Evolutionary conservation across 2,113 vertebrate genomes (phyloP).

Genomic region (Smithornis capensis): DNA sequence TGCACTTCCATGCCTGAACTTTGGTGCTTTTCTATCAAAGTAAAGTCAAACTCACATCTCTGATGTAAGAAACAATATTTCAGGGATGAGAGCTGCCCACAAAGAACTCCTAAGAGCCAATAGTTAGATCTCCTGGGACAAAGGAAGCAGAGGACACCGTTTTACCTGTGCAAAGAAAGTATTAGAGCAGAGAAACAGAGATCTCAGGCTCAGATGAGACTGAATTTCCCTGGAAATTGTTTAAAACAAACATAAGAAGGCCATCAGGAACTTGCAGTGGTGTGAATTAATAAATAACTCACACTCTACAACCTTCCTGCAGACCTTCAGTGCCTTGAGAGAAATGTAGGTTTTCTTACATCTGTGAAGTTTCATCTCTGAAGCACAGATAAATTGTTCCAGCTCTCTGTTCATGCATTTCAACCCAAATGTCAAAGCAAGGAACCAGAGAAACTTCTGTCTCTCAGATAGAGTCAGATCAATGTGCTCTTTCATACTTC

Average conservation of each 20-base stretch:
- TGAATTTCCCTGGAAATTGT: neutral
- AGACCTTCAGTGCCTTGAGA: neutral
- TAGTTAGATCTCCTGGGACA: neutral
- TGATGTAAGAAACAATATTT: neutral
- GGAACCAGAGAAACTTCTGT: constrained; percentile 26
- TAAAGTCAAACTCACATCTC: neutral
- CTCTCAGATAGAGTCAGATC: neutral
- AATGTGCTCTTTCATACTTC: neutral
- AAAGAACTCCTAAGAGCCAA: neutral
- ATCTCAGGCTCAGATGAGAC: neutral
- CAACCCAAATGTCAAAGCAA: constrained; percentile 39
- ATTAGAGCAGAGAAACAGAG: neutral
- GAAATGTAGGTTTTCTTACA: neutral
- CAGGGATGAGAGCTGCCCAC: neutral
- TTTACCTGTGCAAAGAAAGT: neutral
- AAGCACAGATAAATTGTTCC: constrained; percentile 24
- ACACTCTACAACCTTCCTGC: neutral
- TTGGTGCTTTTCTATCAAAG: neutral
- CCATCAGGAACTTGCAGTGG: neutral
- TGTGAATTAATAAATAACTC: constrained; percentile 2
- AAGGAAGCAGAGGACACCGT: neutral
- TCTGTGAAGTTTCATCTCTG: neutral
- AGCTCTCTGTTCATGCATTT: neutral
- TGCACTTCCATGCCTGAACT: neutral
- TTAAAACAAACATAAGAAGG: constrained; percentile 30